Conservation (phyloP, 2,888 invertebrate species). For the Pristionchus japonicus region DNA sequence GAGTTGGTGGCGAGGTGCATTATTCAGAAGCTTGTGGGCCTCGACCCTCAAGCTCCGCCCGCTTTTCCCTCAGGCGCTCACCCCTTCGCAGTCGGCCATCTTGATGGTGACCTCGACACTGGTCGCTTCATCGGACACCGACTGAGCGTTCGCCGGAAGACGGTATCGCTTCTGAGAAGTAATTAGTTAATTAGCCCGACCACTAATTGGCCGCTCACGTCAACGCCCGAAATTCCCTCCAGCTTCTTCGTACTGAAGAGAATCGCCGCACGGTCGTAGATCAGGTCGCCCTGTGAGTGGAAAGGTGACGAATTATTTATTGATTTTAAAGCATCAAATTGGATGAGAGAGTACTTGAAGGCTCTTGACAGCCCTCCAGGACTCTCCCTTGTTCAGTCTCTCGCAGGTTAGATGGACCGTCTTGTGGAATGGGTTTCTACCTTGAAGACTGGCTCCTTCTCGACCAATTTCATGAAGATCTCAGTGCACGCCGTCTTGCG, state of each 20-base stretch:
- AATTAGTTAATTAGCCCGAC: background rate
- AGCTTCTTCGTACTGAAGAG: constrained; percentile 29
- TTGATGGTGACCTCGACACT: constrained; percentile 32
- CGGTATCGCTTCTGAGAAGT: background rate
- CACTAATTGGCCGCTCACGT: background rate
- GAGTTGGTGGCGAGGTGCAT: too few relatives aligned
- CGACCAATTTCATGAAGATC: background rate
- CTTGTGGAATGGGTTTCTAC: too few relatives aligned
- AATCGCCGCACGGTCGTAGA: constrained; percentile 41
- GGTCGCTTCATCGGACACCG: constrained; percentile 1
- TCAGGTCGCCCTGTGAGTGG: constrained; percentile 1
- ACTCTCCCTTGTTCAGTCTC: too few relatives aligned
- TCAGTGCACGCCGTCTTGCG: constrained; percentile 38
- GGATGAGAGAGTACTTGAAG: background rate
- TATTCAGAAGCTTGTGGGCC: too few relatives aligned
- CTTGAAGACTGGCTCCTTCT: background rate
- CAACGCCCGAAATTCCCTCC: background rate
- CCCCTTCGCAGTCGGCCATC: background rate
- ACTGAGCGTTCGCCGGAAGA: background rate
- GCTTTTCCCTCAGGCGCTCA: too few relatives aligned
- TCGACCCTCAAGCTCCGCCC: background rate
- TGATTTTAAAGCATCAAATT: too few relatives aligned
- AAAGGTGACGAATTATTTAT: background rate
- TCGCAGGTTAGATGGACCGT: too few relatives aligned
- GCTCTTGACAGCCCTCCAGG: too few relatives aligned